A percentile compares a stretch with the other conserved stretches of the same genome.
Conservation (phyloP, 2,113 vertebrate species). For the Notothenia rossii region DNA sequence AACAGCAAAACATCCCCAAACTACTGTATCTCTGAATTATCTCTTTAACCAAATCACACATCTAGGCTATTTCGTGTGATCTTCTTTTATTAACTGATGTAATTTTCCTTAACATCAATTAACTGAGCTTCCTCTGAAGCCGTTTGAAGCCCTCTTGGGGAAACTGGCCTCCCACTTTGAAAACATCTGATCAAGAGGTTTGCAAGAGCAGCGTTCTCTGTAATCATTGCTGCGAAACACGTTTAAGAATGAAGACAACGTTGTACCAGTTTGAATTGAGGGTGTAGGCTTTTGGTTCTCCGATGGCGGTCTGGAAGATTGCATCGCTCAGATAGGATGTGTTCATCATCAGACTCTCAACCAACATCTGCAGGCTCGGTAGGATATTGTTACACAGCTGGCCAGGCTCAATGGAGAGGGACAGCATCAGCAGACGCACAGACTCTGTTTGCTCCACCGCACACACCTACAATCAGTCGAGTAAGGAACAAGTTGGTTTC, state of each 20-base stretch:
- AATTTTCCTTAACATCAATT: too few species aligned
- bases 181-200: background rate
- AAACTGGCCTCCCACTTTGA: too few species aligned
- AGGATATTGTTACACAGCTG: constrained; percentile 69
- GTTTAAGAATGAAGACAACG: background rate
- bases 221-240: background rate
- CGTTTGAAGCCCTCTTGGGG: too few species aligned
- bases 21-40: too few species aligned
- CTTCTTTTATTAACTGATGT: too few species aligned
- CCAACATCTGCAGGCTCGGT: constrained; percentile 67
- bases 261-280: constrained; percentile 74
- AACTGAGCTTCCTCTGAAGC: too few species aligned
- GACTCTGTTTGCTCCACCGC: constrained; percentile 64
- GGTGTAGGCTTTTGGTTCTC: constrained; percentile 77
- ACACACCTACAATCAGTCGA: constrained; percentile 75
- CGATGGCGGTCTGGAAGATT: constrained; percentile 73
- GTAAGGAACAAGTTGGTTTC: background rate
- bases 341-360: constrained; percentile 50
- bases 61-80: too few species aligned
- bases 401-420: constrained; percentile 64
- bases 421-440: constrained; percentile 45
- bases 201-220: background rate
- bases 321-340: constrained; percentile 44
- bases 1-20: too few species aligned
- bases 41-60: too few species aligned